Conservation (phyloP, 1,140 invertebrate species). For the Globodera rostochiensis region DNA sequence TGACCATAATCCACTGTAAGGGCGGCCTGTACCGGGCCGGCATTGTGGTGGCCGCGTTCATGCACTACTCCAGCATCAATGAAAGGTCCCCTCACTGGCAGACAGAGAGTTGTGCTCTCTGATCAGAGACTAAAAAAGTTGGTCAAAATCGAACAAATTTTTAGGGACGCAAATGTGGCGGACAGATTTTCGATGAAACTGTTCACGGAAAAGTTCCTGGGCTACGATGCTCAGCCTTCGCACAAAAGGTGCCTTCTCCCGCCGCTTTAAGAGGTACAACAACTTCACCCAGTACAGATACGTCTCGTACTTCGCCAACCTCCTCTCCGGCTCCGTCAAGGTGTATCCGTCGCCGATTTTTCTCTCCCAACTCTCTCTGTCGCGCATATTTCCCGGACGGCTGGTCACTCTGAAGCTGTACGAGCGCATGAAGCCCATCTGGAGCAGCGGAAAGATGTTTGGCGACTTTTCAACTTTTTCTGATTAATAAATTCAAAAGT, state of each 20-base stretch:
- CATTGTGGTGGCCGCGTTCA: conserved; percentile 81
- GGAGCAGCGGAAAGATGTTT: conserved; percentile 79
- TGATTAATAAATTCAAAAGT: too few species aligned
- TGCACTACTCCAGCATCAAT: conserved; percentile 90
- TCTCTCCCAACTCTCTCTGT: conserved; percentile 81
- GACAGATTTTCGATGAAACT: conserved; percentile 87
- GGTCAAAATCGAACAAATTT: conserved; percentile 47
- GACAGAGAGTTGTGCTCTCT: too few species aligned
- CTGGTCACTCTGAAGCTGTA: conserved; percentile 72
- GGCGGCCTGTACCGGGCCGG: conserved; percentile 73
- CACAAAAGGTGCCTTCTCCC: conserved; percentile 76
- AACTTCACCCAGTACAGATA: conserved; percentile 72
- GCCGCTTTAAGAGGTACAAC: background rate
- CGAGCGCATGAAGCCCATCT: conserved; percentile 81
- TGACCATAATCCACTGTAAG: conserved; percentile 85
- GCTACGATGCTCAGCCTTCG: conserved; percentile 79
- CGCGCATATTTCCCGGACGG: conserved; percentile 73
- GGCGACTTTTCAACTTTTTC: too few species aligned
- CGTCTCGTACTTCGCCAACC: conserved; percentile 83
- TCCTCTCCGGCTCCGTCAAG: conserved; percentile 81
- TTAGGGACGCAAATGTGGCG: conserved; percentile 80
- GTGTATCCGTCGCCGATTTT: conserved; percentile 84
- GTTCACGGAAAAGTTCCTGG: conserved; percentile 84
- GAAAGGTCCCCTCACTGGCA: conserved; percentile 69
- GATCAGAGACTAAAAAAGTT: background rate